phyloP scores from a whole-genome alignment of 53 echinoderm and acorn worm genomes.

The Pentamera pediparva region DNA sequence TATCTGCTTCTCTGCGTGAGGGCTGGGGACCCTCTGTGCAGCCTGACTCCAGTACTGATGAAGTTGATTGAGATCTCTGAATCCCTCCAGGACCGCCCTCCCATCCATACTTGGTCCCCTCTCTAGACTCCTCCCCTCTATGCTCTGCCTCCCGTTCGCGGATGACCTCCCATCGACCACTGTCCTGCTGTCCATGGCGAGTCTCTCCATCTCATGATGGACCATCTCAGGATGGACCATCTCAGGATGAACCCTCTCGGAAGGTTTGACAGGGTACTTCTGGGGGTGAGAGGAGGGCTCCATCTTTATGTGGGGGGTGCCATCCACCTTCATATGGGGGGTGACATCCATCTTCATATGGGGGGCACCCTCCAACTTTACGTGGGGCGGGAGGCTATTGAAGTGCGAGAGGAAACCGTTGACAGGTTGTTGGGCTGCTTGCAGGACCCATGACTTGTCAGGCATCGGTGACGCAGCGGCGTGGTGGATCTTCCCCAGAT shows the following conservation, averaged over 20 bases:
- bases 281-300: too few relatives aligned
- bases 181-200: too few relatives aligned
- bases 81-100: too few relatives aligned
- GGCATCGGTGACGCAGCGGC: background rate
- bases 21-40: background rate
- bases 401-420: slow-evolving; percentile 15
- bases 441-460: slow-evolving; percentile 15
- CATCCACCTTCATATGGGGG: slow-evolving; percentile 1
- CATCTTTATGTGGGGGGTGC: slow-evolving; percentile 10
- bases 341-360: slow-evolving; percentile 16
- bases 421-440: background rate
- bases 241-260: slow-evolving; percentile 4
- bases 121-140: background rate
- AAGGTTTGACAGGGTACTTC: too few relatives aligned
- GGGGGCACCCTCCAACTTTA: slow-evolving; percentile 7
- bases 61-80: background rate
- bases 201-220: too few relatives aligned
- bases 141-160: too few relatives aligned
- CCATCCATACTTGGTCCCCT: too few relatives aligned
- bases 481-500: background rate
- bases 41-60: slow-evolving; percentile 30
- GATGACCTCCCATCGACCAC: too few relatives aligned
- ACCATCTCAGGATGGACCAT: too few relatives aligned
- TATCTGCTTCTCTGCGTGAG: too few relatives aligned
- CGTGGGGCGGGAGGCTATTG: background rate